Conservation (phyloP, 2,888 invertebrate genomes). For the Encarsia formosa region DNA sequence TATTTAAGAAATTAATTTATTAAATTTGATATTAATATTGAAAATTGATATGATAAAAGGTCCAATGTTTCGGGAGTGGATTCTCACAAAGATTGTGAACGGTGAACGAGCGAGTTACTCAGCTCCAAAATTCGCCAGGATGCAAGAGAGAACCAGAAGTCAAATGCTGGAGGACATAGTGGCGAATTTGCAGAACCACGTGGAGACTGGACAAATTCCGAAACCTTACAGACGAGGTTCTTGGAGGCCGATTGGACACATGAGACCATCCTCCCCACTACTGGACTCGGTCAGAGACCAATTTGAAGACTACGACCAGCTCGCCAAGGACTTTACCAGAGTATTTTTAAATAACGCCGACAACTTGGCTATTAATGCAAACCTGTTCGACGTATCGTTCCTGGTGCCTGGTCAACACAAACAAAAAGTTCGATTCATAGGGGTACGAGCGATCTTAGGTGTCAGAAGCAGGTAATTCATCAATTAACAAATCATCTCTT, state of each 20-base stretch:
- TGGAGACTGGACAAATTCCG: constrained; percentile 92
- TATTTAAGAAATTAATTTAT: too few relatives aligned
- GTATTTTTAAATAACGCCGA: constrained; percentile 83
- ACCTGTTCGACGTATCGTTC: constrained; percentile 86
- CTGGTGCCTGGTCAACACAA: constrained; percentile 83
- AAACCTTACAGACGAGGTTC: constrained; percentile 87
- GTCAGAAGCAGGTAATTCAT: constrained; percentile 73
- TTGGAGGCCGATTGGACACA: constrained; percentile 92
- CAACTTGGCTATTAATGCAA: constrained; percentile 72
- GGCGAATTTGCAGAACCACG: constrained; percentile 88
- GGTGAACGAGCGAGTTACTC: constrained; percentile 91
- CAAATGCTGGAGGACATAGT: constrained; percentile 94
- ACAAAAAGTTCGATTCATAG: constrained; percentile 85
- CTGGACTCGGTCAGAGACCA: constrained; percentile 89
- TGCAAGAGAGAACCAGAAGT: constrained; percentile 89
- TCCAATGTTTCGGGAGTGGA: constrained; percentile 92
- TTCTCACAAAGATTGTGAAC: constrained; percentile 89
- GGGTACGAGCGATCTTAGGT: constrained; percentile 85
- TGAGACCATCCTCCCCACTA: constrained; percentile 89
- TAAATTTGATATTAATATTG: too few relatives aligned
- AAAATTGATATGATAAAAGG: constrained; percentile 51
- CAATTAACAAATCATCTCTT: too few relatives aligned
- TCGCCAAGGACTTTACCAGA: constrained; percentile 87
- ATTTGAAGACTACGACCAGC: constrained; percentile 90
- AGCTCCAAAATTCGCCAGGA: constrained; percentile 89